Base-by-base conservation (phyloP, 2,888 invertebrate genomes). In the Anticlea derivata region DNA sequence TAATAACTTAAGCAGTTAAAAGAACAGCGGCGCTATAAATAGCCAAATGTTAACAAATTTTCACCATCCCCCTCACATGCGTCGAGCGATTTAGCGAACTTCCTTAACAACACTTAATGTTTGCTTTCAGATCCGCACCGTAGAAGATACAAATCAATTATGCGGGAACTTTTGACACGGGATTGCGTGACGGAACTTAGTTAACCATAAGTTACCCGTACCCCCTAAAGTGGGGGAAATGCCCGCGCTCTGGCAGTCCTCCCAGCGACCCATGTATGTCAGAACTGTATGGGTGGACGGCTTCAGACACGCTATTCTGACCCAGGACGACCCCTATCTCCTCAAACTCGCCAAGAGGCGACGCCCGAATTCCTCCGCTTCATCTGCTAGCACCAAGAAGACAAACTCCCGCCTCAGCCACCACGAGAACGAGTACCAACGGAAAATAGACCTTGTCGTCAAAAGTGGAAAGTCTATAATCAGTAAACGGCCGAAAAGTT, bases 231-330 rank as follows among this genome's bases (percentile, higher is more conserved):
- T 63, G 63, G 62, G 53, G 66, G 75, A 86, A 79, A 93, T 93
- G 93, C 88, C 88, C 65, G 88, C 85, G 58, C 92, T 92, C 75
- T 93, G 93, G 93, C 92, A 93, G 75, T 90, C 93, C 61, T 92
- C 93, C 55, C 92, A 92, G 78, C 86, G 92, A 57, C 93, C 93
- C 70, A 83, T 93, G 78, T 93, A 92, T 78, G 86, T 93, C 58
- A 88, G 91, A 66, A 93, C 93, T 34, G 92, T 93, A 43, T 96
- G 96, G 96, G 92, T 94, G 50, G 93, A 94, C 70, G 94, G 94
- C 11, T 92, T 93, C 63, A 91, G 95, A 60, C 94, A 94, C 84
- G 94, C 94, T 10, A 92, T 95, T 37, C 85, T 95, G 40, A 91
- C 93, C 4, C 86, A 92, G 51, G 93, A 94, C 80, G 94, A 94